phyloP scores from a whole-genome alignment of 2,888 invertebrate genomes.

The Andrena hattorfiana region DNA sequence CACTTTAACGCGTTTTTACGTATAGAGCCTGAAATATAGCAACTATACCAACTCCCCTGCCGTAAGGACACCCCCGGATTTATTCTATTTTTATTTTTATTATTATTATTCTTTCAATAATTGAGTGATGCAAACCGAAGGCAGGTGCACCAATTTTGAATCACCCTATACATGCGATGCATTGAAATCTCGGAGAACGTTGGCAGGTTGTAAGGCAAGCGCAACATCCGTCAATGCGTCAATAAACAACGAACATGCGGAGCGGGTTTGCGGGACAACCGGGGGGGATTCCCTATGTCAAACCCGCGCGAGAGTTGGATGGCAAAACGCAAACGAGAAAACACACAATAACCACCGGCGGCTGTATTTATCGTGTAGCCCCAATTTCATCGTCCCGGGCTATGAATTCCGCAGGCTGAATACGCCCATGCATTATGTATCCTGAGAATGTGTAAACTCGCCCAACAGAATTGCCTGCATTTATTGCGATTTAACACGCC shows the following conservation, averaged over 20 bases:
- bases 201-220: background rate
- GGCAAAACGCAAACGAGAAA: conserved; percentile 26
- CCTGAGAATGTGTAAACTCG: conserved; percentile 56
- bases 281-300: conserved; percentile 14
- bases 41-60: too few relatives aligned
- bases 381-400: conserved; percentile 53
- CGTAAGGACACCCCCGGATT: too few relatives aligned
- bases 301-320: conserved; percentile 15
- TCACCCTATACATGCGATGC: too few relatives aligned
- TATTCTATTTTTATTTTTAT: too few relatives aligned
- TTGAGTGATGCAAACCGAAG: too few relatives aligned
- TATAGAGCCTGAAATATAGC: too few relatives aligned
- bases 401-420: conserved; percentile 54
- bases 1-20: too few relatives aligned
- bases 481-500: conserved; percentile 53
- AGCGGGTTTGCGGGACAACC: conserved; percentile 11
- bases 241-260: conserved; percentile 23
- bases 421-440: conserved; percentile 55
- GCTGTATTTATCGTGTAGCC: conserved; percentile 51
- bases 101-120: too few relatives aligned
- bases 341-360: conserved; percentile 11
- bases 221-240: background rate
- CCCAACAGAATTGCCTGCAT: conserved; percentile 52
- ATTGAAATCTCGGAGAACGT: too few relatives aligned
- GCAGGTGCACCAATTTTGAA: too few relatives aligned